A percentile compares a stretch with the other conserved stretches of the same genome.
Evolutionary conservation across 2,888 invertebrate genomes (phyloP).

Genomic region (Trachelus iudaicus): DNA sequence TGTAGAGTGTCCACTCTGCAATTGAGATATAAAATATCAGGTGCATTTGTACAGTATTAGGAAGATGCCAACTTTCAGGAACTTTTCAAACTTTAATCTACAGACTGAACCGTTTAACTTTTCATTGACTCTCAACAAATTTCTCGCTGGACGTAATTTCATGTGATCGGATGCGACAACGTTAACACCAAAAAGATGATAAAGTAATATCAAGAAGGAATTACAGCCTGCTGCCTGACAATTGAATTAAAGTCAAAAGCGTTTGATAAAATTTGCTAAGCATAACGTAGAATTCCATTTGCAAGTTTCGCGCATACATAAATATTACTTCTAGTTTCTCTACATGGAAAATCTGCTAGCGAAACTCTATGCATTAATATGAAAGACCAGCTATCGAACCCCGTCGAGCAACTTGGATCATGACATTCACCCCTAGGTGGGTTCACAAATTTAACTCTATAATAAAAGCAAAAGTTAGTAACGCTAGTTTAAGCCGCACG

Average conservation of each 20-base stretch:
- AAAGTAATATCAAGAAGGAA: neutral
- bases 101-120: neutral
- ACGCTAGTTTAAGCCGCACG: neutral
- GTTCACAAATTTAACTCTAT: neutral
- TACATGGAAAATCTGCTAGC: neutral
- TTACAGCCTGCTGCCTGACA: neutral
- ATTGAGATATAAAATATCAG: neutral
- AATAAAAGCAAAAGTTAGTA: neutral
- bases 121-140: neutral
- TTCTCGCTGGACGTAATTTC: neutral
- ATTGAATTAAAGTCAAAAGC: neutral
- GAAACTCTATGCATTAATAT: neutral
- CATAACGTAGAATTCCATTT: neutral
- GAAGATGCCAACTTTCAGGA: neutral
- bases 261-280: neutral
- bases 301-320: neutral
- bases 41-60: neutral
- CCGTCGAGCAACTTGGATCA: neutral
- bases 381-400: neutral
- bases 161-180: neutral
- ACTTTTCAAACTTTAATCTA: neutral
- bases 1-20: neutral
- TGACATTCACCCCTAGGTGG: neutral
- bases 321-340: neutral
- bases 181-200: neutral